phyloP scores from a whole-genome alignment of 2,113 vertebrate genomes.

The Oophaga pumilio region DNA sequence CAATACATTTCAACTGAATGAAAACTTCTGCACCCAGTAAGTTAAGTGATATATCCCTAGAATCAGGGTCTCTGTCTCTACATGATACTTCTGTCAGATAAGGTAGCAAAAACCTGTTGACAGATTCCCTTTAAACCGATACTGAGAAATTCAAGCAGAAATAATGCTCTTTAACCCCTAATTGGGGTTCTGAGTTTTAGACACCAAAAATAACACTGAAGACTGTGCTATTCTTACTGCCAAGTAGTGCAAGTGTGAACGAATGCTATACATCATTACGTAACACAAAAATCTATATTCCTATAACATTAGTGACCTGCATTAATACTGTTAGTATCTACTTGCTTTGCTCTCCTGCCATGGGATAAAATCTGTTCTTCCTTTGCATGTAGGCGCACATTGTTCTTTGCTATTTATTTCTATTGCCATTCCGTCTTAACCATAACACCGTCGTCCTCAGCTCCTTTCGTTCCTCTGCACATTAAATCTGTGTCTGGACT shows the following conservation, averaged over 20 bases:
- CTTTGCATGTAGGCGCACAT: slow-evolving; percentile 23
- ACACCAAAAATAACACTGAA: not conserved
- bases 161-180: not conserved
- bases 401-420: slow-evolving; percentile 5
- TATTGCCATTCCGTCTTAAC: slow-evolving; percentile 15
- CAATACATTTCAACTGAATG: too few relatives aligned
- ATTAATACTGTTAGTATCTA: not conserved
- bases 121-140: too few relatives aligned
- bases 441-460: not conserved
- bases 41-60: too few relatives aligned
- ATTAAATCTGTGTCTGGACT: slow-evolving; percentile 18
- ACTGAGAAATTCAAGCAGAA: not conserved
- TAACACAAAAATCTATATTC: too few relatives aligned
- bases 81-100: too few relatives aligned
- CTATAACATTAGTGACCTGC: not conserved
- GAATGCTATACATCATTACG: not conserved
- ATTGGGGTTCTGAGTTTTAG: not conserved
- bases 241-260: not conserved
- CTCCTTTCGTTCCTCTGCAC: slow-evolving; percentile 16
- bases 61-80: too few relatives aligned
- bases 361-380: not conserved
- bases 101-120: too few relatives aligned
- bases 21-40: too few relatives aligned
- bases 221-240: not conserved
- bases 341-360: not conserved